Evolutionary conservation across 2,797 vertebrate genomes (phyloP), one percentile per base, ranked within the genome.

Genomic region (Danionella dracula): DNA sequence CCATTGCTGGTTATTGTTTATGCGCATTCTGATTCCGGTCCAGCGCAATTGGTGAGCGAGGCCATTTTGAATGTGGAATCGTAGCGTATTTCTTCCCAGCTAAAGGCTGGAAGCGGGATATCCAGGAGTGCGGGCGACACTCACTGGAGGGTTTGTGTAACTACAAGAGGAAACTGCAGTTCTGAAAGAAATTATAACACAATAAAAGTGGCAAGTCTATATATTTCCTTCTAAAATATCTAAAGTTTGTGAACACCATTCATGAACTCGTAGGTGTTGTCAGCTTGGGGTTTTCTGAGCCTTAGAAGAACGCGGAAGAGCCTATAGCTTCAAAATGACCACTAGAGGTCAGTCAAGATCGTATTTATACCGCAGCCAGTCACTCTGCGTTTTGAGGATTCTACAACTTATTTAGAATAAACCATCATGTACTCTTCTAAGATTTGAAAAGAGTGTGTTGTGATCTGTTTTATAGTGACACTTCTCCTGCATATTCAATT

Each of bases 31-130:
- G 53, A 77, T 53, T 77, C 77, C 17, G 60, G 13, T 68, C 54
- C 44, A 69, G 72, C 69, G 70, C 78, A 66, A 63, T 37, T 59
- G 70, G 78, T 51, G 71, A 61, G 74, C 73, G 53, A 70, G 77
- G 87, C 88, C 88, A 89, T 89, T 79, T 88, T 89, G 83, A 85
- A 84, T 84, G 66, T 67, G 64, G 48, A 83, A 85, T 86, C 84
- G 86, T n/a, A n/a, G 87, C 85, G 85, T 20, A 40, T 38, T 49
- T 71, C 51, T 54, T 32, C 61, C 31, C 19, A 31, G 17, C 53
- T 2, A 57, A 40, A 23, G 31, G 17, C 56, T 7, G n/a, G 41
- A 74, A 42, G 7, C 23, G 32, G 40, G 46, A 64, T 61, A 40
- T 12, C n/a, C 29, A 53, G 48, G 66, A 41, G 5, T 20, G 37